These are phyloP conservation scores for Embidobia sp. DNA, from an alignment of 2,888 invertebrate species.

Conservation along the genomic window DNA sequence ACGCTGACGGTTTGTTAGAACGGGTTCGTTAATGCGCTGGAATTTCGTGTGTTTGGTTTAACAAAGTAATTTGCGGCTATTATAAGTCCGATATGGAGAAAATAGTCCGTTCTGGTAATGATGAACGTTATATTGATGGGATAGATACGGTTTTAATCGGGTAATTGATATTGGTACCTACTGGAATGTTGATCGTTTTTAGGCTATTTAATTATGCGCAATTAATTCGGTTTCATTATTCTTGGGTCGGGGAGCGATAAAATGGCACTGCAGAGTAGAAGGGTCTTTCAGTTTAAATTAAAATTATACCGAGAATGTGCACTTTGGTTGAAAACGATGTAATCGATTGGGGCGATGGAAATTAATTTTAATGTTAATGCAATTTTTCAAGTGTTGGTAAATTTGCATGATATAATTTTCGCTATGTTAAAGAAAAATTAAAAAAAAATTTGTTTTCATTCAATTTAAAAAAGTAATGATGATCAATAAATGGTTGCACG, in stretches of 20 bases:
- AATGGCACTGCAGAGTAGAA: background rate
- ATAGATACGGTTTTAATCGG: slow-evolving; percentile 8
- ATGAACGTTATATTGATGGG: slow-evolving; percentile 7
- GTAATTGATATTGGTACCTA: slow-evolving; percentile 10
- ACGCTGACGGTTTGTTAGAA: slow-evolving; percentile 34
- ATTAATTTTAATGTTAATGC: too few relatives aligned
- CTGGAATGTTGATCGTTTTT: slow-evolving; percentile 22
- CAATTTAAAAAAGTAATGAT: too few relatives aligned
- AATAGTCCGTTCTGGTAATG: slow-evolving; percentile 10
- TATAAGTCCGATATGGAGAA: slow-evolving; percentile 2
- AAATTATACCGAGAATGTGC: background rate
- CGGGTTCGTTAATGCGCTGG: slow-evolving; percentile 25
- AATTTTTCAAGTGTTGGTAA: too few relatives aligned
- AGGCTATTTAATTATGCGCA: slow-evolving; percentile 19
- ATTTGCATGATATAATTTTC: too few relatives aligned
- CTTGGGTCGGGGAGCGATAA: too few relatives aligned
- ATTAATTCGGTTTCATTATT: too few relatives aligned
- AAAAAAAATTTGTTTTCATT: too few relatives aligned
- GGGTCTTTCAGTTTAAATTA: slow-evolving; percentile 5
- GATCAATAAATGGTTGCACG: too few relatives aligned
- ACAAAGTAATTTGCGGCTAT: slow-evolving; percentile 24
- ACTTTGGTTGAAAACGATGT: too few relatives aligned
- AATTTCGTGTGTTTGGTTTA: slow-evolving; percentile 31
- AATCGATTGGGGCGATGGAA: too few relatives aligned
- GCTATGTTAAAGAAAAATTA: too few relatives aligned